Evolutionary conservation across 2,888 invertebrate species (phyloP).

Genomic region (Tholera decimalis): DNA sequence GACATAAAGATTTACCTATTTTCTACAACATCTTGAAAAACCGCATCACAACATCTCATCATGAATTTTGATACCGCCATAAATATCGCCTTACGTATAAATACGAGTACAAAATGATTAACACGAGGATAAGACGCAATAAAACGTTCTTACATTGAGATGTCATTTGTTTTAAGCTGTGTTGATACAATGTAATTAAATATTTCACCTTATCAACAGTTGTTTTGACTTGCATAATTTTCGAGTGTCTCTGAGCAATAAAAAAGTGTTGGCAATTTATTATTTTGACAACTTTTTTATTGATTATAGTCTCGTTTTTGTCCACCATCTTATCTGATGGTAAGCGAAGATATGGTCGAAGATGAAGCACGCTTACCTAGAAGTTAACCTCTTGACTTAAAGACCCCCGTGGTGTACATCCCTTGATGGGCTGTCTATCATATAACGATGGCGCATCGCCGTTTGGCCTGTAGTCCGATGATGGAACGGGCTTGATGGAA

Average conservation of each 20-base stretch:
- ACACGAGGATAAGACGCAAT: conserved; percentile 22
- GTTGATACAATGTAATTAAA: conserved; percentile 15
- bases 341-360: no score
- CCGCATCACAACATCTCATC: no score
- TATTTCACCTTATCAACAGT: conserved; percentile 2
- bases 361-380: no score
- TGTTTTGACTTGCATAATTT: conserved; percentile 2
- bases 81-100: conserved; percentile 24
- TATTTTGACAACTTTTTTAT: no score
- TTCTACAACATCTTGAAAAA: conserved; percentile 1
- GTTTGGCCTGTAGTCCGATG: no score
- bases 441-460: no score
- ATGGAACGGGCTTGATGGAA: no score
- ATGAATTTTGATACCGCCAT: conserved; percentile 29
- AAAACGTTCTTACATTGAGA: conserved; percentile 27
- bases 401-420: no score
- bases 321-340: no score
- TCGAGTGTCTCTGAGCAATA: conserved; percentile 6
- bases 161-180: conserved; percentile 15
- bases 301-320: no score
- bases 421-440: no score
- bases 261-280: background rate
- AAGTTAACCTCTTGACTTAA: no score
- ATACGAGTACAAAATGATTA: conserved; percentile 11
- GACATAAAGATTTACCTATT: background rate